Evolutionary conservation across 2,888 invertebrate genomes (phyloP), one percentile per base, ranked within the genome.

Genomic region (Drosophila neotestacea): DNA sequence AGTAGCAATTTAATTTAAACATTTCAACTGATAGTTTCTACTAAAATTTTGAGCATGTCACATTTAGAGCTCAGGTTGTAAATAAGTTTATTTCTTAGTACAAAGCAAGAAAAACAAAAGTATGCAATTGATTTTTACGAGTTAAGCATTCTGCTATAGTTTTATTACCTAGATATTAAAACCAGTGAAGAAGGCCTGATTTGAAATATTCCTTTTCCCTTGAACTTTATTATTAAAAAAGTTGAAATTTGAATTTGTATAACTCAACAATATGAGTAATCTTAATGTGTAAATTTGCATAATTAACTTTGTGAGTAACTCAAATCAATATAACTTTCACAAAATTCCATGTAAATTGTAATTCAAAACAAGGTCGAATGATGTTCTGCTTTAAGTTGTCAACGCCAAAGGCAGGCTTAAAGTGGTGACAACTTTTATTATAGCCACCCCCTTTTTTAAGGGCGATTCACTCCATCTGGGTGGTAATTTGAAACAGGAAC

Each of bases 401-500:
- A 56, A 46, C 44, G 60, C n/a, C 32, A 44, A 47, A 32, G 64
- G 28, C 22, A n/a, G 36, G 13, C 30, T 79, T 75, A 51, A 75
- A 58, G 47, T 58, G 55, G 39, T 32, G 54, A 16, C 46, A 42
- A 36, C 47, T 39, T 46, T 48, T 28, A 61, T 36, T 16, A 36
- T 10, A 44, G 27, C 39, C 52, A 3, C 41, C 58, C 28, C 36
- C 13, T 6, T 56, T 68, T 56, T 73, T 28, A 9, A 42, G 48
- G 56, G 59, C 54, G 55, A 64, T 64, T 55, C 58, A 55, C 34
- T 70, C 59, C 59, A 60, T 41, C 70, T 60, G 67, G 34, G 52
- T 55, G 54, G 73, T 70, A 66, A 73, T 72, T 81, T 68, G 56
- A 65, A 81, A 67, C 71, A 73, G 83, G 81, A 88, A 84, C 71